Percentiles rank a stretch among this genome's conserved stretches.
These are phyloP conservation scores for Chaetophractus vellerosus DNA, from an alignment of 2,797 vertebrate species.

Conservation along the genomic window DNA sequence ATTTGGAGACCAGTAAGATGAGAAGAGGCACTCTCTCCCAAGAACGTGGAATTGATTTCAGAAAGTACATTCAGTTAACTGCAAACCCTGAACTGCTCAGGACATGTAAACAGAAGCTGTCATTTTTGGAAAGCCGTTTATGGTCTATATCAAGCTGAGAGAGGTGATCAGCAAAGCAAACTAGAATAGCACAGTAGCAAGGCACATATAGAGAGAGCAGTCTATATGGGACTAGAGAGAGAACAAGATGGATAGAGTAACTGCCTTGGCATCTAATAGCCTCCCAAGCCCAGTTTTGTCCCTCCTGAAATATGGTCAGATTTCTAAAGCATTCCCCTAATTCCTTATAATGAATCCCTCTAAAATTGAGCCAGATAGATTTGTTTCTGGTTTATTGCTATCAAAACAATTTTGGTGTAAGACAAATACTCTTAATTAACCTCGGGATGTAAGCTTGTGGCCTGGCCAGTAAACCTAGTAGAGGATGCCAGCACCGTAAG, in stretches of 20 bases:
- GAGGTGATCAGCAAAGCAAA: neutral
- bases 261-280: neutral
- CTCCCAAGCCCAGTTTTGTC: neutral
- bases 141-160: neutral
- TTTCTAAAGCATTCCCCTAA: neutral
- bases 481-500: neutral
- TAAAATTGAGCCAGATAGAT: neutral
- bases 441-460: neutral
- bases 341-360: neutral
- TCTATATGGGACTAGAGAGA: neutral
- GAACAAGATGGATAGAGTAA: neutral
- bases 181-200: neutral
- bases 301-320: neutral
- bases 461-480: neutral
- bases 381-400: neutral
- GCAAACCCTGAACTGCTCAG: neutral
- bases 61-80: neutral
- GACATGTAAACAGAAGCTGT: neutral
- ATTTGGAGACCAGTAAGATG: neutral
- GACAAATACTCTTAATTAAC: constrained; percentile 19
- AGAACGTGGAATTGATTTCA: neutral
- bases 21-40: neutral
- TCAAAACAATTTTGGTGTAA: neutral
- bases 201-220: neutral
- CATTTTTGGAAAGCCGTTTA: neutral